Percentiles rank a stretch among this genome's conserved stretches.
Conservation (phyloP, 2,888 invertebrate genomes). For the Amorpha juglandis region DNA sequence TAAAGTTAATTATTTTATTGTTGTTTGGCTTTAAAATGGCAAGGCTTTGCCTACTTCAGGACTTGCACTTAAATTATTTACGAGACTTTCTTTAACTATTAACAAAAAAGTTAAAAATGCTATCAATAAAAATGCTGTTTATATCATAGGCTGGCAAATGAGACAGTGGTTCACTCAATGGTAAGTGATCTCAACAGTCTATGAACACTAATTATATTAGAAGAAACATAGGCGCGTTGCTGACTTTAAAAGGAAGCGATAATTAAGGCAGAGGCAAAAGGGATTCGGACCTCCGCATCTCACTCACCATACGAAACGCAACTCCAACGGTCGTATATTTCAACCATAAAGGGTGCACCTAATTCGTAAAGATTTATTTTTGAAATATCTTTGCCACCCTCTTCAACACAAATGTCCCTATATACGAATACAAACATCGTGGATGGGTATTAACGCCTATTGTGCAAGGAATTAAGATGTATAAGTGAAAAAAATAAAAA, state of each 20-base stretch:
- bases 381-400: neutral
- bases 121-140: no score
- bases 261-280: no score
- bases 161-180: no score
- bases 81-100: no score
- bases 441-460: conserved; percentile 59
- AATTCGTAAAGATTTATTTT: neutral
- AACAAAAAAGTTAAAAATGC: no score
- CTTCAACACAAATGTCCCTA: neutral
- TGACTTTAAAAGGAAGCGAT: no score
- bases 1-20: conserved; percentile 20
- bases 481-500: conserved; percentile 51
- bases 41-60: neutral
- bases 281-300: no score
- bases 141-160: no score
- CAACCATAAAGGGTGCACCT: neutral
- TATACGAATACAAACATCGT: conserved; percentile 27
- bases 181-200: no score
- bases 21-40: neutral
- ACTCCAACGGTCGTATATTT: neutral
- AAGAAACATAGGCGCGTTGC: no score
- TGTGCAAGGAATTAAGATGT: conserved; percentile 61
- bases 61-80: neutral
- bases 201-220: no score
- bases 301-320: no score